Base-by-base conservation (phyloP, 2,113 vertebrate species). In the Phrynosoma blainvillii region DNA sequence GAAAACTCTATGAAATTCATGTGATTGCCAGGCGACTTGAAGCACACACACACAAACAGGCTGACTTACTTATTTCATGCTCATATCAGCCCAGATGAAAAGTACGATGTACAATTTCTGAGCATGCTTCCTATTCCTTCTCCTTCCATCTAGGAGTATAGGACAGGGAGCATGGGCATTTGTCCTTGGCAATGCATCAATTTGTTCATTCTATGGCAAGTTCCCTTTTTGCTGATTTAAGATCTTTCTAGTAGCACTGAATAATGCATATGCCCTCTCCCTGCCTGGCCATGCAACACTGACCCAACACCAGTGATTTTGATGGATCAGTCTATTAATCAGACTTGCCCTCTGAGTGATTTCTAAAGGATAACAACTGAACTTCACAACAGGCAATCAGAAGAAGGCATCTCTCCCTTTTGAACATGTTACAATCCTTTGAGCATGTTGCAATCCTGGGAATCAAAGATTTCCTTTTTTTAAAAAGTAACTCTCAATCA, bases 311-410 rank as follows among this genome's bases (percentile, higher is more conserved):
- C 70, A 66, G 79, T 70, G 74, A 87, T 82, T 87, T 81, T 87
- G 86, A 87, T 82, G 86, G 86, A 82, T 82, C 86, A 47, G 79
- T 81, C 79, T 82, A 75, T 87, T 87, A 87, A 87, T 87, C 86
- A 87, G 79, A 32, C 86, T 62, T 82, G 86, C 79, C 86, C 86
- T 42, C 52, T 4, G 70, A 87, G 79, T 87, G 86, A 87, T 87
- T 87, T 87, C 86, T 87, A 62, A 82, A 87, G 86, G 86, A 82
- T 82, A 82, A 82, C n/a, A 27, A 82, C 70, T 79, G 74, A 76
- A 87, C 86, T 87, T 87, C 79, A 75, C 79, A 87, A 87, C 36
- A 65, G 86, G 86, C 86, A 87, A 87, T 87, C 86, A 87, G 71
- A 75, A 70, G 70, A 82, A 65, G 86, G 36, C 86, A 62, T 75